Evolutionary conservation across 2,113 vertebrate species (phyloP).

Genomic region (Tylochromis polylepis): DNA sequence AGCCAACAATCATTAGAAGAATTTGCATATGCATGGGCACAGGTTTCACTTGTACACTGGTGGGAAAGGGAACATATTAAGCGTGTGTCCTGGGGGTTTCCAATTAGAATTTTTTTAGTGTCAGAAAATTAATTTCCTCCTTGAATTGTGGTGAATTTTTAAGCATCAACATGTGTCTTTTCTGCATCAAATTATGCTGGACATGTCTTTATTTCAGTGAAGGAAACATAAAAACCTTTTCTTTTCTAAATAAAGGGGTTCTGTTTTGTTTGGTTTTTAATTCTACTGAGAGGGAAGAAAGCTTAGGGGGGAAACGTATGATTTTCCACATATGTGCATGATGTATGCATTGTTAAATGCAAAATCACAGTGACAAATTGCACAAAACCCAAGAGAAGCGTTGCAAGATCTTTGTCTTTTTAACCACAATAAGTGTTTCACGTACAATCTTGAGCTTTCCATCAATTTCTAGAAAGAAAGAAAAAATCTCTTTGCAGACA

Average conservation of each 20-base stretch:
- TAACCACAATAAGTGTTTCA: rapidly evolving
- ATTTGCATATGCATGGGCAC: background rate
- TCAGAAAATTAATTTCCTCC: background rate
- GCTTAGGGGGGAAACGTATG: no score
- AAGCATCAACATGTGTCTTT: background rate
- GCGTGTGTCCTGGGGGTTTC: background rate
- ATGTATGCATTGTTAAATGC: background rate
- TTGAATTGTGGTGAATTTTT: background rate
- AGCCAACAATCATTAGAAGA: background rate
- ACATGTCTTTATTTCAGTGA: background rate
- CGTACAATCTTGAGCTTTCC: background rate
- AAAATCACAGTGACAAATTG: background rate
- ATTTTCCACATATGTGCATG: rapidly evolving
- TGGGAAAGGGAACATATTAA: background rate
- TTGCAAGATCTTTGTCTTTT: background rate
- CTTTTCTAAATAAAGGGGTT: background rate
- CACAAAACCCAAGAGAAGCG: background rate
- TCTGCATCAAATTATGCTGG: background rate
- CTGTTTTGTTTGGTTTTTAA: background rate
- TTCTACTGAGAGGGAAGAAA: background rate
- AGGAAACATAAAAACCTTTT: background rate
- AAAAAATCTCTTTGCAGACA: background rate
- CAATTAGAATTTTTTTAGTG: background rate
- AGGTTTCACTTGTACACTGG: background rate
- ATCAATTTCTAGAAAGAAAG: background rate